These are phyloP conservation scores for Colletes latitarsis DNA, from an alignment of 1,140 invertebrate genomes.

Conservation along the genomic window DNA sequence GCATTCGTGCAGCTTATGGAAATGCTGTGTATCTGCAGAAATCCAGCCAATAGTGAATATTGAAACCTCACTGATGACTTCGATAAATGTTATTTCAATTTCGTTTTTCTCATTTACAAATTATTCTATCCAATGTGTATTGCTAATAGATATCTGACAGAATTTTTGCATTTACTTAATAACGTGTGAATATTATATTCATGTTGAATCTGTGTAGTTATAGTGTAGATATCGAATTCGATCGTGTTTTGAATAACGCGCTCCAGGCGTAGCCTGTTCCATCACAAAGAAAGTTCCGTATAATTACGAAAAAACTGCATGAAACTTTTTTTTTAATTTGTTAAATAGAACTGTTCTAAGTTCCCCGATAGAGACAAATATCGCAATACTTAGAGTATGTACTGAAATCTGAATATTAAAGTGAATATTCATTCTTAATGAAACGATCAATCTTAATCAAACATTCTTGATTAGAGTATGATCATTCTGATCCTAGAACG, in stretches of 20 bases:
- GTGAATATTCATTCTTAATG: background rate
- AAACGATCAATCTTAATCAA: background rate
- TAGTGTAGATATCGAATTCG: slow-evolving; percentile 2
- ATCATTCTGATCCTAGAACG: too few species aligned
- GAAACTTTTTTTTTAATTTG: background rate
- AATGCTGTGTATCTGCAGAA: background rate
- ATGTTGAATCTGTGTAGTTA: background rate
- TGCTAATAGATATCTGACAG: background rate
- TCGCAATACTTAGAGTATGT: background rate
- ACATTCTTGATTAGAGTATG: too few species aligned
- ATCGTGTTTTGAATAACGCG: slow-evolving; percentile 2
- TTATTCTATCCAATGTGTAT: background rate
- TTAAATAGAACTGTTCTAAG: background rate
- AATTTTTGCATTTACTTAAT: background rate
- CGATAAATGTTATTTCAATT: background rate
- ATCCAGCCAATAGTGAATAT: background rate
- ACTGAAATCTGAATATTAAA: too few species aligned
- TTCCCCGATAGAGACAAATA: background rate
- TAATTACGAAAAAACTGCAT: background rate
- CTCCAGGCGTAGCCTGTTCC: background rate
- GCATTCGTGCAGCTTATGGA: background rate
- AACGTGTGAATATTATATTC: background rate
- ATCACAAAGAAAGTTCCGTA: background rate
- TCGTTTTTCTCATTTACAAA: background rate
- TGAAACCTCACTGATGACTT: background rate